phyloP scores from a whole-genome alignment of 2,888 invertebrate species.

The Apotomis capreana region DNA sequence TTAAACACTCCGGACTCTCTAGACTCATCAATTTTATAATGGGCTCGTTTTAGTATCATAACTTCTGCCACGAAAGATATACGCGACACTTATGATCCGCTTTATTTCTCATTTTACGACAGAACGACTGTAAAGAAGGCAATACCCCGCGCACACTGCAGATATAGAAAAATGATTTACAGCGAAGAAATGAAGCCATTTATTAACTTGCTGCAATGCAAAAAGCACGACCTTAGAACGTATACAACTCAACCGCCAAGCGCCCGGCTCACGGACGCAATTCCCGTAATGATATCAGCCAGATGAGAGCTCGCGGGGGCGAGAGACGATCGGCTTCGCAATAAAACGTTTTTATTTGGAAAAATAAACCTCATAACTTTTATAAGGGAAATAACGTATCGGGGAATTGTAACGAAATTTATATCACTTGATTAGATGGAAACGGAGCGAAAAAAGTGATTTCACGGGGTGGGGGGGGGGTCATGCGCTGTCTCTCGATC shows the following conservation, averaged over 20 bases:
- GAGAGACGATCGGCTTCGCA: slow-evolving; percentile 4
- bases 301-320: slow-evolving; percentile 24
- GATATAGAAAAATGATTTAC: background rate
- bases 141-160: background rate
- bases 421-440: slow-evolving; percentile 37
- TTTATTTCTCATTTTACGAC: too few relatives aligned
- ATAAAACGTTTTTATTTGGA: slow-evolving; percentile 30
- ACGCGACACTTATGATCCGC: too few relatives aligned
- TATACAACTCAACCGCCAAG: slow-evolving; percentile 6
- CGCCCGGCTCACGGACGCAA: slow-evolving; percentile 19
- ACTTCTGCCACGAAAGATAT: too few relatives aligned
- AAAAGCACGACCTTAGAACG: background rate
- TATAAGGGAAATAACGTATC: slow-evolving; percentile 27
- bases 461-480: slow-evolving; percentile 27
- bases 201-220: slow-evolving; percentile 24
- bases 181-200: slow-evolving; percentile 12
- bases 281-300: slow-evolving; percentile 28
- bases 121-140: background rate
- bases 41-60: too few relatives aligned
- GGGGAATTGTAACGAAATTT: slow-evolving; percentile 28
- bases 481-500: slow-evolving; percentile 47
- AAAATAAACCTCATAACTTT: slow-evolving; percentile 32
- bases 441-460: slow-evolving; percentile 43
- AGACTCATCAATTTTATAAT: too few relatives aligned
- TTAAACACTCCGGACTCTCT: too few relatives aligned